Evolutionary conservation across 1,140 invertebrate genomes (phyloP).

Genomic region (Wasmannia auropunctata): DNA sequence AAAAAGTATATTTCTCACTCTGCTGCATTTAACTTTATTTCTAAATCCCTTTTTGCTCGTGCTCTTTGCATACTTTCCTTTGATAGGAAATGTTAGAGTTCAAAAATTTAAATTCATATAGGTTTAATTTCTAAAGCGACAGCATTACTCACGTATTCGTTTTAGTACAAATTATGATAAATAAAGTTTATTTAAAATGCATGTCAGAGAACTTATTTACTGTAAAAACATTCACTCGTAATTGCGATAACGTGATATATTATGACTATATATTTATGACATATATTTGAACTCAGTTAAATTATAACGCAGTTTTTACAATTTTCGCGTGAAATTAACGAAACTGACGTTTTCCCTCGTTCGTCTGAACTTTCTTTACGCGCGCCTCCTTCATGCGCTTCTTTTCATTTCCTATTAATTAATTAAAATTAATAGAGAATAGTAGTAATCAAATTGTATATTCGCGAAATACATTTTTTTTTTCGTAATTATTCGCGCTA

Average conservation of each 20-base stretch:
- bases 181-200: neutral
- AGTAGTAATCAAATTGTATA: neutral
- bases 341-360: neutral
- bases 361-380: neutral
- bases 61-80: neutral
- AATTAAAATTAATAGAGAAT: neutral
- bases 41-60: neutral
- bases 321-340: neutral
- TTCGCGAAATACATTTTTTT: neutral
- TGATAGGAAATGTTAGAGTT: neutral
- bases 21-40: no score
- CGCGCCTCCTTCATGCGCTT: neutral
- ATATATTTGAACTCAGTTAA: neutral
- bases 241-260: neutral
- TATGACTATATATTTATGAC: no score
- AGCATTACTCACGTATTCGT: neutral
- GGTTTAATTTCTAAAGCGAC: neutral
- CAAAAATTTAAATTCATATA: neutral
- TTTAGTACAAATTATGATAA: neutral
- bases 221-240: no score
- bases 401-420: neutral
- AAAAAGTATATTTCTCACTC: no score
- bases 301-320: neutral
- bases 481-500: neutral
- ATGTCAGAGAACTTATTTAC: no score